Evolutionary conservation across 2,797 vertebrate species (phyloP).

Genomic region (Spondyliosoma cantharus): DNA sequence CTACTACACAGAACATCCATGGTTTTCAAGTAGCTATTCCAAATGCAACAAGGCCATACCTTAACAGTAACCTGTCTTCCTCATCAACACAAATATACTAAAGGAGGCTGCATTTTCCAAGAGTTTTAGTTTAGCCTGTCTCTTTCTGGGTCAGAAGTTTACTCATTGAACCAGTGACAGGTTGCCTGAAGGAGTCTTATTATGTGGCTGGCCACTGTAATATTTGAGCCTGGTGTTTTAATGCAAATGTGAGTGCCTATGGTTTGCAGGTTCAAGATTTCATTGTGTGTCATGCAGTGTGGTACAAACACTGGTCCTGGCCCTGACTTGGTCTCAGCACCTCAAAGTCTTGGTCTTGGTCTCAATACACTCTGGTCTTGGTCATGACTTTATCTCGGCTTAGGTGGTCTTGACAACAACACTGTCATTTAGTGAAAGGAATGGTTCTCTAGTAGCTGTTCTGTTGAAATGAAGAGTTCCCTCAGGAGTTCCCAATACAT

Average conservation of each 20-base stretch:
- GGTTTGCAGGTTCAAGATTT: too few relatives aligned
- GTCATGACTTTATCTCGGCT: too few relatives aligned
- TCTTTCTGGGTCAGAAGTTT: slow-evolving; percentile 6
- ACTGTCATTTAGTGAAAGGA: slow-evolving; percentile 6
- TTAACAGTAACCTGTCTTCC: slow-evolving; percentile 31
- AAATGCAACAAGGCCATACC: slow-evolving; percentile 52
- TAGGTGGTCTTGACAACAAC: too few relatives aligned
- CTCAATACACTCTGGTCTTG: too few relatives aligned
- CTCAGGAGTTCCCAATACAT: background rate
- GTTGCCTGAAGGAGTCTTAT: background rate
- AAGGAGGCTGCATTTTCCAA: background rate
- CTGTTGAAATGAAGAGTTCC: background rate
- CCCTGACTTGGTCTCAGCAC: too few relatives aligned
- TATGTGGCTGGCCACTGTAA: too few relatives aligned
- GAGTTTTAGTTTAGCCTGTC: background rate
- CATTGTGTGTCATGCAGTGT: too few relatives aligned
- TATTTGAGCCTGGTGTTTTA: too few relatives aligned
- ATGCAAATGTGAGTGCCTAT: too few relatives aligned
- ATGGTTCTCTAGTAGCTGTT: background rate
- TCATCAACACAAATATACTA: slow-evolving; percentile 19
- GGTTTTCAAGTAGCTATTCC: slow-evolving; percentile 67
- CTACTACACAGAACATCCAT: slow-evolving; percentile 44
- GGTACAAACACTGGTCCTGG: too few relatives aligned
- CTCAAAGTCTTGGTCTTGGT: too few relatives aligned
- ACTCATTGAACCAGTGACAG: background rate